These are phyloP conservation scores for Sciurus niger DNA, from an alignment of 2,113 vertebrate species.

Conservation along the genomic window DNA sequence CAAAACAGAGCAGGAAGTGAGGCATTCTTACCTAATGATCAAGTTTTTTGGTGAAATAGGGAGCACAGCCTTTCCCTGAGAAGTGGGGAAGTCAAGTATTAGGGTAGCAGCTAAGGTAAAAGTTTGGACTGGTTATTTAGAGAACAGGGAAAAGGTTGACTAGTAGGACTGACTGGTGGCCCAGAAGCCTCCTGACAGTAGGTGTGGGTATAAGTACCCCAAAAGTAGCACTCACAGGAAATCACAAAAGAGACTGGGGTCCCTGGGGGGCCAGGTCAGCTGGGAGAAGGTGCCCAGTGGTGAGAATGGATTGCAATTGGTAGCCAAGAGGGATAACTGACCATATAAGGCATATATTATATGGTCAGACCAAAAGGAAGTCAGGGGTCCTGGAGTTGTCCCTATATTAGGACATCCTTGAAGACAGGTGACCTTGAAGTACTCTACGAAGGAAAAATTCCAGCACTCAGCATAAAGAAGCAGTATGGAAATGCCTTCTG, in stretches of 20 bases:
- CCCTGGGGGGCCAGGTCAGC: neutral
- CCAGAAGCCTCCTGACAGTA: neutral
- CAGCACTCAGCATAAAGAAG: neutral
- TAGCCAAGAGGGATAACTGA: neutral
- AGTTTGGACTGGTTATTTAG: neutral
- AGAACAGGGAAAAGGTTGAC: neutral
- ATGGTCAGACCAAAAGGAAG: constrained; percentile 20
- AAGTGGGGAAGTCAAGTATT: neutral
- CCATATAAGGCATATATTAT: neutral
- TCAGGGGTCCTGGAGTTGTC: neutral
- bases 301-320: neutral
- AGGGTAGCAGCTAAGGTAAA: neutral
- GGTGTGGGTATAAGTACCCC: neutral
- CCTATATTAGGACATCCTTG: neutral
- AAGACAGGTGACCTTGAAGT: neutral
- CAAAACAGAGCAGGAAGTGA: neutral
- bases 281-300: neutral
- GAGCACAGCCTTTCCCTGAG: neutral
- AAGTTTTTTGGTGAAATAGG: neutral
- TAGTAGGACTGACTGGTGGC: neutral
- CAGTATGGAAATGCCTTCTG: neutral
- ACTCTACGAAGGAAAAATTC: neutral
- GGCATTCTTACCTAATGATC: neutral
- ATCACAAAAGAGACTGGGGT: neutral
- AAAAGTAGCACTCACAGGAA: neutral